Evolutionary conservation across 2,888 invertebrate genomes (phyloP), one percentile per base, ranked within the genome.

Genomic region (Apodemia mormo): DNA sequence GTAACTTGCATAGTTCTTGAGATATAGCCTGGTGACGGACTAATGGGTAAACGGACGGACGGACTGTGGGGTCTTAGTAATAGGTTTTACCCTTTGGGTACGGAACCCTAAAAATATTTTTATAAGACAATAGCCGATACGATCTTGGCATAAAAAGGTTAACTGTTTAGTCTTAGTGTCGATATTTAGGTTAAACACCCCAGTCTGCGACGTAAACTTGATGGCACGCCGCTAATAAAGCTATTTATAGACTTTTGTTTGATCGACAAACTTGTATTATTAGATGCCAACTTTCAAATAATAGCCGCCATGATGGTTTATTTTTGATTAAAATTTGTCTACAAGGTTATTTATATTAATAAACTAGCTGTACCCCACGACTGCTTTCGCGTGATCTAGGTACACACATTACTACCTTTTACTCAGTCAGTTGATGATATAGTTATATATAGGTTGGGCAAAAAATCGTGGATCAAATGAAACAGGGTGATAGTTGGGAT

Each of bases 111-210:
- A 58, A 12, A 30, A 10, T 30, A 8, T 9, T 58, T 10, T 30
- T 30, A 9, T n/a, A 58, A n/a, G 29, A 58, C 30, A 58, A 29
- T 12, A 37, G 37, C 12, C 14, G 30, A 37, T 33, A 14, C 37
- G 14, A 37, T 64, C 61, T 37, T 37, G 61, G n/a, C 61, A 64
- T 64, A 64, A 64, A 61, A 64, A 64, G 33, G 61, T 64, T 12
- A 37, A 64, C 37, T 64, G 61, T 64, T 64, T 64, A 64, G 61
- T 64, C 61, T 64, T 33, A 33, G 30, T 37, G 37, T 64, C 61
- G 61, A 64, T 37, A 64, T 64, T 64, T 64, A 64, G 61, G 61
- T 64, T 64, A 33, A 64, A 58, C 58, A 58, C 30, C 61, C 61
- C 33, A 61, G 61, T 64, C 37, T 33, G 61, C 14, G 58, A 64